Evolutionary conservation across 2,888 invertebrate genomes (phyloP), one percentile per base, ranked within the genome.

Genomic region (Buathra laborator): DNA sequence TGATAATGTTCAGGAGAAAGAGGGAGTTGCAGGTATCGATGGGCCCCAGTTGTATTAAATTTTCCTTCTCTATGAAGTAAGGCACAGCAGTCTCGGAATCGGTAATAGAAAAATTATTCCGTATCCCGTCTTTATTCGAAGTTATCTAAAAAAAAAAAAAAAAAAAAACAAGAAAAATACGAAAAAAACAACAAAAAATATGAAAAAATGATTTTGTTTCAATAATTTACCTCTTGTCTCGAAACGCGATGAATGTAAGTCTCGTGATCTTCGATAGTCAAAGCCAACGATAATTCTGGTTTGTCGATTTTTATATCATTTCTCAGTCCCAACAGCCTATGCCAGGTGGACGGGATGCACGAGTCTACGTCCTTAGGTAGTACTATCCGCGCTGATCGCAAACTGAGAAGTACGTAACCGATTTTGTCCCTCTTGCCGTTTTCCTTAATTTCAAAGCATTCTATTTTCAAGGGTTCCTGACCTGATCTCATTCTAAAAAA

Each of bases 391-490:
- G 97, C 96, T 66, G 96, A 95, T 6, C 97, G 95, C 24, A 97
- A 93, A 72, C 96, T 97, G 9, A 97, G 91, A 10, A 97, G 91
- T 62, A 96, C 92, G 85, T 96, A 96, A 2, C 97, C 97, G 67
- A 97, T 94, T 90, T 95, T 95, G 85, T 96, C 96, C 84, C 95
- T 95, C n/a, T 94, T 93, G 0, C 95, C 95, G 66, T 95, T 95
- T 0, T 95, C 94, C 53, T 95, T 94, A 68, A 95, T 94, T 37
- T 95, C 94, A 87, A 94, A 96, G 83, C 96, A 96, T 92, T 97
- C 97, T 64, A 97, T 94, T 92, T 97, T 96, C 37, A 97, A 94
- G 0, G 97, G 97, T 0, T 96, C 95, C 94, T 97, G 97, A 72
- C 96, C 96, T 0, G 96, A 96, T 89, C 97, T 94, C 89, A 97